A percentile compares a stretch with the other conserved stretches of the same genome.
Evolutionary conservation across 2,113 vertebrate species (phyloP).

Genomic region (Myrmophylax atrothorax): DNA sequence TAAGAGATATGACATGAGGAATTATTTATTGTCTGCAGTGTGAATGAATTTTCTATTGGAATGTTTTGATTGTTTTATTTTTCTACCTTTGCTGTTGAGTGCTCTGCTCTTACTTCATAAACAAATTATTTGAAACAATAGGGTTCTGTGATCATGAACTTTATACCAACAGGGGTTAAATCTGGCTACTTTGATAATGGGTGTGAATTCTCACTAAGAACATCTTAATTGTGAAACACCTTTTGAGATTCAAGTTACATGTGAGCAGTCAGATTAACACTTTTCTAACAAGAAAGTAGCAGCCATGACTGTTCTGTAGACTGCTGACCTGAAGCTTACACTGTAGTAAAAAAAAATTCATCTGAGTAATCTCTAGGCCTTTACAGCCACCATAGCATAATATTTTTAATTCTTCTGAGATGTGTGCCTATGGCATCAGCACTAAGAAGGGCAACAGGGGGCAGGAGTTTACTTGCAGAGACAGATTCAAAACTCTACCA

Average conservation of each 20-base stretch:
- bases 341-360: background rate
- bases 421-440: background rate
- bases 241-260: background rate
- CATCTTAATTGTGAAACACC: background rate
- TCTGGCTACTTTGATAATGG: background rate
- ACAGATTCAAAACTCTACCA: background rate
- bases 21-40: background rate
- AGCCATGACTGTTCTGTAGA: background rate
- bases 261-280: background rate
- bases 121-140: background rate
- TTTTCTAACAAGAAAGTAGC: background rate
- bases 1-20: background rate
- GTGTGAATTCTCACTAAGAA: background rate
- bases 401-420: background rate
- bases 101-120: background rate
- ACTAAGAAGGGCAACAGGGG: background rate
- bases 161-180: background rate
- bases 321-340: background rate
- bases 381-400: background rate
- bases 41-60: background rate
- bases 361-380: background rate
- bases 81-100: background rate
- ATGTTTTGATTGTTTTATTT: background rate
- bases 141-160: background rate
- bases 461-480: slow-evolving; percentile 18